Conservation (phyloP, 2,797 vertebrate genomes). For the Sebastes matsubarae region DNA sequence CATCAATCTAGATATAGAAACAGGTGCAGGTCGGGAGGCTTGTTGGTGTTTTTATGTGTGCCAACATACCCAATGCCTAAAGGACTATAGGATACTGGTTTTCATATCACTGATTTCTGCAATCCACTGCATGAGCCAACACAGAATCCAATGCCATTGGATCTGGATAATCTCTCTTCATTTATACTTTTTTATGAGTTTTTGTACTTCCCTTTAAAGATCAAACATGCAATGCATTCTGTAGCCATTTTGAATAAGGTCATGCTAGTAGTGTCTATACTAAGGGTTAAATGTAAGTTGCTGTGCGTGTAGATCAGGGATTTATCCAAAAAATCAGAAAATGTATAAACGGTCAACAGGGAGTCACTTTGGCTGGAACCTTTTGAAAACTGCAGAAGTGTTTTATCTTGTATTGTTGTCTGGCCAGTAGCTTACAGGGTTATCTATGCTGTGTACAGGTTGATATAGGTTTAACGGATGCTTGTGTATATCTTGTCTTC, state of each 20-base stretch:
- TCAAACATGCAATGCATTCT: conserved; percentile 73
- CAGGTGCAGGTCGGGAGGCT: conserved; percentile 45
- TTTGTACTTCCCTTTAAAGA: conserved; percentile 79
- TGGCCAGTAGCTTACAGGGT: conserved; percentile 84
- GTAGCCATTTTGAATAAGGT: conserved; percentile 72
- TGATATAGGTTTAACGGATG: conserved; percentile 84
- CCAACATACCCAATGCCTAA: conserved; percentile 69
- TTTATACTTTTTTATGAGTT: conserved; percentile 73
- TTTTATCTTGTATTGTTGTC: conserved; percentile 71
- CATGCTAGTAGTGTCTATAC: conserved; percentile 52
- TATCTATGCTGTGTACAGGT: conserved; percentile 86
- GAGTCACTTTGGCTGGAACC: conserved; percentile 74
- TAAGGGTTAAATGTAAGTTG: conserved; percentile 64
- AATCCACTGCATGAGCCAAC: conserved; percentile 75
- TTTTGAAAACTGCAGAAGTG: conserved; percentile 67
- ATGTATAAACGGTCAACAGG: conserved; percentile 72
- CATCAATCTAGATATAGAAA: conserved; percentile 54
- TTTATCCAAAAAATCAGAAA: conserved; percentile 63
- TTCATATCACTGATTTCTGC: conserved; percentile 69
- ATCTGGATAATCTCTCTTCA: conserved; percentile 63
- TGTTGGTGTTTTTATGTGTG: conserved; percentile 66
- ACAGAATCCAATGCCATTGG: conserved; percentile 41
- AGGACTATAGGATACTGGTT: conserved; percentile 62
- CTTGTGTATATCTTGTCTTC: conserved; percentile 92
- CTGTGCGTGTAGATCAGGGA: conserved; percentile 76